phyloP scores from a whole-genome alignment of 2,888 invertebrate species.

The Coenonympha glycerion region DNA sequence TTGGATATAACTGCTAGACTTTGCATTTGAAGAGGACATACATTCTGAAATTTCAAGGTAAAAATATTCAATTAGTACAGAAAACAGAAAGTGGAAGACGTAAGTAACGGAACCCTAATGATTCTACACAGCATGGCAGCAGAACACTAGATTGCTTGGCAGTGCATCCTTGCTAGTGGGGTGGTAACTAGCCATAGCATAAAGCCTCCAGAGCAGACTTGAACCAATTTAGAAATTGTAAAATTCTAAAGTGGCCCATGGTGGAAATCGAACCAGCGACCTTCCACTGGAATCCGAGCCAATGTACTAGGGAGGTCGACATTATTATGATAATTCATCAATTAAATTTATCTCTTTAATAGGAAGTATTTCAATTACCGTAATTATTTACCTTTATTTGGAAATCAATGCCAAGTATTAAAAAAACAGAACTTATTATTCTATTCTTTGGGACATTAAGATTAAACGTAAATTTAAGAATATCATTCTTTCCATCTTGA shows the following conservation, averaged over 20 bases:
- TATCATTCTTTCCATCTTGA: constrained; percentile 79
- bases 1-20: constrained; percentile 65
- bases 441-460: constrained; percentile 70
- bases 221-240: too few relatives aligned
- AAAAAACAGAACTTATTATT: constrained; percentile 72
- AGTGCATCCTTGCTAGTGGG: too few relatives aligned
- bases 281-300: too few relatives aligned
- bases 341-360: too few relatives aligned
- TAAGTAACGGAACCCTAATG: neutral
- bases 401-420: constrained; percentile 78
- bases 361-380: neutral
- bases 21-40: constrained; percentile 76
- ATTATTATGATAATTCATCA: too few relatives aligned
- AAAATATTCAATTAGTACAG: neutral
- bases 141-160: too few relatives aligned
- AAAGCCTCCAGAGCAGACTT: too few relatives aligned
- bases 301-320: too few relatives aligned
- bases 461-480: constrained; percentile 74
- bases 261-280: too few relatives aligned
- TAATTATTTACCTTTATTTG: constrained; percentile 73
- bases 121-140: too few relatives aligned
- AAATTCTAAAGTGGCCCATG: too few relatives aligned
- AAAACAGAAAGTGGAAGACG: neutral
- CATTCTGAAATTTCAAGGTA: constrained; percentile 49
- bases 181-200: too few relatives aligned